These are phyloP conservation scores for Teleiodes luculella DNA, from an alignment of 2,888 invertebrate species.

Conservation along the genomic window DNA sequence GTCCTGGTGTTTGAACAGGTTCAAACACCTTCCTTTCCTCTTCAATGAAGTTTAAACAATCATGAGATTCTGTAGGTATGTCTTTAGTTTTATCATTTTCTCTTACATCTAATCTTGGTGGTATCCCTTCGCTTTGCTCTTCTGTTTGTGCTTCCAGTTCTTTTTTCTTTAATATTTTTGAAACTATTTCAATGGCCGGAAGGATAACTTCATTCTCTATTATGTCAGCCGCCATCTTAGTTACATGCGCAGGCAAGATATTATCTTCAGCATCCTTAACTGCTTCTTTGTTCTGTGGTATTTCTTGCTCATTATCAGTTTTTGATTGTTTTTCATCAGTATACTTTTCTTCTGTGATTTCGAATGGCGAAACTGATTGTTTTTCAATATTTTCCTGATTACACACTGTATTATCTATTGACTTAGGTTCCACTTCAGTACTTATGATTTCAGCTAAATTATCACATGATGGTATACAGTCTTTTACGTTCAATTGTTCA, in stretches of 20 bases:
- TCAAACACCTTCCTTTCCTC: conserved; percentile 5
- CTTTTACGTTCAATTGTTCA: conserved; percentile 63
- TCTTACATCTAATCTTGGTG: conserved; percentile 19
- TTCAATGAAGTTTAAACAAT: conserved; percentile 16
- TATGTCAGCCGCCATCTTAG: conserved; percentile 13
- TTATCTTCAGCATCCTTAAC: background rate
- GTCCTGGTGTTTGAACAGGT: background rate
- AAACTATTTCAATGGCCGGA: conserved; percentile 8
- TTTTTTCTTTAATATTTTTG: background rate
- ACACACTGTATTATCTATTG: conserved; percentile 55
- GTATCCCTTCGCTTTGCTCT: conserved; percentile 18
- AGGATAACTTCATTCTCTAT: conserved; percentile 7
- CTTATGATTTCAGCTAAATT: conserved; percentile 50
- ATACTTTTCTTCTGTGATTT: conserved; percentile 38
- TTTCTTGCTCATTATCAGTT: background rate
- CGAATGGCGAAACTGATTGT: conserved; percentile 34
- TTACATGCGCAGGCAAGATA: conserved; percentile 12
- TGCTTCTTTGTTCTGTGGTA: conserved; percentile 9
- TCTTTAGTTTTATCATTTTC: conserved; percentile 21
- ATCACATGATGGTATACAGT: conserved; percentile 70
- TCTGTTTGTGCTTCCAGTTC: background rate
- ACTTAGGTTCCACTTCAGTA: conserved; percentile 68
- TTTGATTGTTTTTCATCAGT: conserved; percentile 20
- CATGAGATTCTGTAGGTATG: conserved; percentile 13
- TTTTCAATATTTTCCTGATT: conserved; percentile 16